Conservation (phyloP, 2,888 invertebrate species). For the Eledone cirrhosa region DNA sequence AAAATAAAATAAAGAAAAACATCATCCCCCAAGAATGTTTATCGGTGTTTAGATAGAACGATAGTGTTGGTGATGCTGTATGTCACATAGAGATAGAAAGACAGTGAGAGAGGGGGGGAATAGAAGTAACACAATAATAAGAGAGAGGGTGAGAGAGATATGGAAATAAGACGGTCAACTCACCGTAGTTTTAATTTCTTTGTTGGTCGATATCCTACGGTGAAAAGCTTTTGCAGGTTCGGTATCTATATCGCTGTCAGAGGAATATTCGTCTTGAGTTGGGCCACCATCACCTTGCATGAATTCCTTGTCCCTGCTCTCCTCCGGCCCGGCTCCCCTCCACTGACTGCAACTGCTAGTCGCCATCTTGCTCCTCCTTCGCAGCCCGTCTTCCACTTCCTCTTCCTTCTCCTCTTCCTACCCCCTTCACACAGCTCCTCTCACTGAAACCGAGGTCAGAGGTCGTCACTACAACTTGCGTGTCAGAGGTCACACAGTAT, state of each 20-base stretch:
- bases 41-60: too few species aligned
- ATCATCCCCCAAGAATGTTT: too few species aligned
- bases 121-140: neutral
- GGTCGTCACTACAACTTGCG: neutral
- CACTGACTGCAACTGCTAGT: constrained; percentile 23
- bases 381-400: neutral
- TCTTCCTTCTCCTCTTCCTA: neutral
- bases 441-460: neutral
- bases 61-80: too few species aligned
- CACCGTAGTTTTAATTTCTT: constrained; percentile 83
- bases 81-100: too few species aligned
- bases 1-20: too few species aligned
- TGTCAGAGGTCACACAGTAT: too few species aligned
- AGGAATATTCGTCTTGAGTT: constrained; percentile 72
- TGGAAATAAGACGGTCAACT: constrained; percentile 58
- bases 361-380: constrained; percentile 32
- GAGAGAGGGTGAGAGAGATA: neutral
- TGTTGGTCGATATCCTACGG: constrained; percentile 83
- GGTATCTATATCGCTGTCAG: constrained; percentile 85
- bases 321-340: constrained; percentile 16
- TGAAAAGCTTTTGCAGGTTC: constrained; percentile 81
- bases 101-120: too few species aligned
- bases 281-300: neutral
- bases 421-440: neutral
- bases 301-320: constrained; percentile 12